phyloP scores from a whole-genome alignment of 1,140 invertebrate species.

The Drosophila ercepeae region DNA sequence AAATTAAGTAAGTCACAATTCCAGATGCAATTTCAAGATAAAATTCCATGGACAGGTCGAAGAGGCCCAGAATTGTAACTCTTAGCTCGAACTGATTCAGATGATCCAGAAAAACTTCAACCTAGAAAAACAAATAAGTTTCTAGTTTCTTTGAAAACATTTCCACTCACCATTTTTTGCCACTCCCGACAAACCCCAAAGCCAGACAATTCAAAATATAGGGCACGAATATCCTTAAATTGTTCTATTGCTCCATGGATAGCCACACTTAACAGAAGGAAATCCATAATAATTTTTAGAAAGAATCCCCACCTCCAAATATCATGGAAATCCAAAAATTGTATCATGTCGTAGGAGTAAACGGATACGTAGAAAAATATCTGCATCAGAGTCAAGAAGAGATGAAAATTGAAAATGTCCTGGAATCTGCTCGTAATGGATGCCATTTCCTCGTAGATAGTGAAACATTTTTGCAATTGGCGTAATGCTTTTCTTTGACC shows the following conservation, averaged over 20 bases:
- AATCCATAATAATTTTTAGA: background rate
- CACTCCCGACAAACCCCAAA: background rate
- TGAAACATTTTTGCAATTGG: background rate
- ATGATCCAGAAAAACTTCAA: background rate
- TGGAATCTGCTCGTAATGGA: background rate
- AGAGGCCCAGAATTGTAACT: background rate
- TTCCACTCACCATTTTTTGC: slow-evolving; percentile 5
- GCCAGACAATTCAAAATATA: background rate
- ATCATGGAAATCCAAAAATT: background rate
- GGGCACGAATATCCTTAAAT: background rate
- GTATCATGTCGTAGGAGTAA: background rate
- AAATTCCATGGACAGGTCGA: background rate
- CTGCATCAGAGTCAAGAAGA: background rate
- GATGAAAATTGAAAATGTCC: background rate
- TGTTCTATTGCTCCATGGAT: slow-evolving; percentile 3
- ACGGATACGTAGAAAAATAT: background rate
- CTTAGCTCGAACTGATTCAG: background rate
- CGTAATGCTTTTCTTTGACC: background rate
- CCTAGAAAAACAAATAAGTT: background rate
- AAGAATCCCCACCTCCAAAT: background rate
- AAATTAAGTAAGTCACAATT: background rate
- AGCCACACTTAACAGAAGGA: background rate
- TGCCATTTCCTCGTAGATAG: slow-evolving; percentile 1
- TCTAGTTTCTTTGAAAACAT: background rate
- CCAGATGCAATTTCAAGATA: background rate